phyloP scores from a whole-genome alignment of 2,888 invertebrate species.

The Allophyes oxyacanthae region DNA sequence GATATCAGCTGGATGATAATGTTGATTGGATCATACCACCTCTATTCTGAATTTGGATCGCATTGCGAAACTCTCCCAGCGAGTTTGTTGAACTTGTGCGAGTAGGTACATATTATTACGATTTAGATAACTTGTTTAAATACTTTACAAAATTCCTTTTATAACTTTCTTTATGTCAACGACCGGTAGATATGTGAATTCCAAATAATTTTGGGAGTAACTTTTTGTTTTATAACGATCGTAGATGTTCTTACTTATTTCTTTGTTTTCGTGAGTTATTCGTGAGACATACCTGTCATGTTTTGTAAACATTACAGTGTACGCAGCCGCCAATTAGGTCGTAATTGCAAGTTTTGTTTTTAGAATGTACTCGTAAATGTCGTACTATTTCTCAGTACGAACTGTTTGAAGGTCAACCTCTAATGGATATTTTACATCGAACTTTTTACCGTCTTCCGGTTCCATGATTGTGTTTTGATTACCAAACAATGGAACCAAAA shows the following conservation, averaged over 20 bases:
- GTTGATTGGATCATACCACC: conserved; percentile 69
- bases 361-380: conserved; percentile 48
- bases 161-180: conserved; percentile 39
- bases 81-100: conserved; percentile 47
- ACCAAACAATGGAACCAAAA: conserved; percentile 11
- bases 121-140: conserved; percentile 36
- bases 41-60: conserved; percentile 65
- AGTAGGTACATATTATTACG: conserved; percentile 18
- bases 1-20: conserved; percentile 86
- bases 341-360: conserved; percentile 46
- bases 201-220: conserved; percentile 38
- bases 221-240: conserved; percentile 34
- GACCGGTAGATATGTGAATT: conserved; percentile 16
- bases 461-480: conserved; percentile 37
- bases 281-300: conserved; percentile 38
- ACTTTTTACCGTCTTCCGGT: conserved; percentile 55
- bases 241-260: conserved; percentile 22
- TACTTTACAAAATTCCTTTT: conserved; percentile 16
- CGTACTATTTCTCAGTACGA: conserved; percentile 45
- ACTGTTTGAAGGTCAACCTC: conserved; percentile 58
- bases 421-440: conserved; percentile 57
- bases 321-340: conserved; percentile 32
- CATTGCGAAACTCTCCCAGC: conserved; percentile 61
- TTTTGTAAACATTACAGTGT: conserved; percentile 50
- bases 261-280: conserved; percentile 36